phyloP scores from a whole-genome alignment of 2,113 vertebrate genomes.

The Propithecus coquereli region DNA sequence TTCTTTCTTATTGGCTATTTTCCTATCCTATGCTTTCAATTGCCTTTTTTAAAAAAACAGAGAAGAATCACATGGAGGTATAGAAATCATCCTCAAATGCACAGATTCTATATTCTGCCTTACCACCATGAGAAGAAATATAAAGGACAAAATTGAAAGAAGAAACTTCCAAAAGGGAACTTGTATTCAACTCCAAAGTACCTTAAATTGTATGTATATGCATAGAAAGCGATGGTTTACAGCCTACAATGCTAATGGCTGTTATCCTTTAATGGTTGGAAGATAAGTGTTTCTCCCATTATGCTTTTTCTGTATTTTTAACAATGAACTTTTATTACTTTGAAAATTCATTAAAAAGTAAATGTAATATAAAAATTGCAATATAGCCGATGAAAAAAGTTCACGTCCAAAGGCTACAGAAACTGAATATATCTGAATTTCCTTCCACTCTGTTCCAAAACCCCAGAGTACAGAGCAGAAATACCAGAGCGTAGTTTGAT shows the following conservation, averaged over 20 bases:
- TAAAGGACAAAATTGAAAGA: conserved; percentile 13
- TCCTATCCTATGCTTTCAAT: neutral
- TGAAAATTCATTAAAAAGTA: conserved; percentile 18
- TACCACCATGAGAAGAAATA: neutral
- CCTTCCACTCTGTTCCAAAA: neutral
- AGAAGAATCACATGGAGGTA: neutral
- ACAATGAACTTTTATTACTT: neutral
- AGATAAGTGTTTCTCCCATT: neutral
- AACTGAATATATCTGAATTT: neutral
- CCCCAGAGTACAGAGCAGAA: neutral
- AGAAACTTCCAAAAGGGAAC: conserved; percentile 28
- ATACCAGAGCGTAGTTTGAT: neutral
- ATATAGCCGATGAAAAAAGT: neutral
- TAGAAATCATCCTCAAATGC: neutral
- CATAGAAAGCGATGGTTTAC: neutral
- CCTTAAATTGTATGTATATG: neutral
- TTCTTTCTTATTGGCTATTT: neutral
- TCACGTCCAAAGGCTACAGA: neutral
- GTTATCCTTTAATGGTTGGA: neutral
- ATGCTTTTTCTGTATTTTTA: neutral
- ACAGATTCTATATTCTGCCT: neutral
- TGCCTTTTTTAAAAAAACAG: neutral
- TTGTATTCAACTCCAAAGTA: conserved; percentile 7
- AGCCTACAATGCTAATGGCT: neutral
- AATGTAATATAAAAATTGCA: conserved; percentile 15